Conservation (phyloP, 2,797 vertebrate genomes). For the Rousettus madagascariensis region DNA sequence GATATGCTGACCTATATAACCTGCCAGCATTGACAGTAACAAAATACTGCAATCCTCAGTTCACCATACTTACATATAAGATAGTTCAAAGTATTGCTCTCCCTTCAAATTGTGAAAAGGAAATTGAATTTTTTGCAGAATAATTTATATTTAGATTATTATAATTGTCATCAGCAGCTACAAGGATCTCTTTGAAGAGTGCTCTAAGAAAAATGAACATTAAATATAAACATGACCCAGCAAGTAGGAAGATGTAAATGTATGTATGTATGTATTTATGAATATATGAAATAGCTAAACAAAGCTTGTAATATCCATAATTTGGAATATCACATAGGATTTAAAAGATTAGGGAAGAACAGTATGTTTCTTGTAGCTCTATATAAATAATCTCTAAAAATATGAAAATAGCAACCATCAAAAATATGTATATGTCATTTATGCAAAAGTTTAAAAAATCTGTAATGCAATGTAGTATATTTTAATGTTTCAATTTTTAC, state of each 20-base stretch:
- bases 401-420: not conserved
- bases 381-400: not conserved
- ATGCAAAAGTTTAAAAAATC: not conserved
- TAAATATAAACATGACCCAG: not conserved
- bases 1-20: not conserved
- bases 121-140: not conserved
- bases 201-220: not conserved
- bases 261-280: not conserved
- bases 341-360: not conserved
- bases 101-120: not conserved
- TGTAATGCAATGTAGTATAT: not conserved
- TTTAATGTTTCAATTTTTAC: not conserved
- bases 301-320: not conserved
- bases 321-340: not conserved
- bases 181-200: not conserved
- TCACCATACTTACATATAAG: not conserved
- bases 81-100: not conserved
- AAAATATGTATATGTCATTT: not conserved
- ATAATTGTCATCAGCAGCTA: not conserved
- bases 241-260: not conserved
- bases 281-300: not conserved
- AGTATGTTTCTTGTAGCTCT: not conserved
- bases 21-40: not conserved
- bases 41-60: not conserved
- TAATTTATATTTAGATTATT: not conserved